These are phyloP conservation scores for Psilopsiagon aymara DNA, from an alignment of 2,113 vertebrate genomes.

Conservation along the genomic window DNA sequence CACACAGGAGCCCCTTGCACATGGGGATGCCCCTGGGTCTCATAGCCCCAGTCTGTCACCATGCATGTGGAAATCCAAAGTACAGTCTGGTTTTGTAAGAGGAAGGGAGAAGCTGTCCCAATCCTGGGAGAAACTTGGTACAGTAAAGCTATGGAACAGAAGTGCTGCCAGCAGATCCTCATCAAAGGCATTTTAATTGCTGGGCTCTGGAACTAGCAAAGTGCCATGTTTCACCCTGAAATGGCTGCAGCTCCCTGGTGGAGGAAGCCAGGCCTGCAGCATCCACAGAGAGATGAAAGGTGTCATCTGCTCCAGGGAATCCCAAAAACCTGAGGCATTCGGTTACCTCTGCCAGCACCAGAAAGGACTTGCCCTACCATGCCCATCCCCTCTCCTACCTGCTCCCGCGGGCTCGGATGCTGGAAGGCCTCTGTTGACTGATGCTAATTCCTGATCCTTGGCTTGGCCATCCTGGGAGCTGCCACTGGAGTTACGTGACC, in stretches of 20 bases:
- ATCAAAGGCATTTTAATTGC: not conserved
- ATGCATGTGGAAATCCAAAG: accelerated
- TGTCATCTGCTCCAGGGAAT: not conserved
- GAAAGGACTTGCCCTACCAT: not conserved
- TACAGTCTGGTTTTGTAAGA: accelerated
- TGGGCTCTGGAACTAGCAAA: not conserved
- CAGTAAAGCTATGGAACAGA: not conserved
- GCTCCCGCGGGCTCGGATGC: accelerated
- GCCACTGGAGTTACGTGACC: not conserved
- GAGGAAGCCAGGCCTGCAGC: not conserved
- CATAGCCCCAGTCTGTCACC: accelerated
- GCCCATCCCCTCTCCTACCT: not conserved
- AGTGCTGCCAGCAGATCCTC: not conserved
- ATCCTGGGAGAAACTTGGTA: not conserved
- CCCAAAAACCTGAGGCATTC: accelerated
- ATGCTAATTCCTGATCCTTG: not conserved
- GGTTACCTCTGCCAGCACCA: too few relatives aligned
- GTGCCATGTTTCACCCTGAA: not conserved
- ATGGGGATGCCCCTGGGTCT: not conserved
- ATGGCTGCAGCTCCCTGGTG: not conserved
- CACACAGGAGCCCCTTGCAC: not conserved
- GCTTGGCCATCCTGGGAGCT: not conserved
- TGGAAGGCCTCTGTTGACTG: accelerated
- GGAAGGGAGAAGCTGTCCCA: not conserved
- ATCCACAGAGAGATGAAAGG: accelerated